Evolutionary conservation across 2,113 vertebrate species (phyloP).

Genomic region (Galbula dea): DNA sequence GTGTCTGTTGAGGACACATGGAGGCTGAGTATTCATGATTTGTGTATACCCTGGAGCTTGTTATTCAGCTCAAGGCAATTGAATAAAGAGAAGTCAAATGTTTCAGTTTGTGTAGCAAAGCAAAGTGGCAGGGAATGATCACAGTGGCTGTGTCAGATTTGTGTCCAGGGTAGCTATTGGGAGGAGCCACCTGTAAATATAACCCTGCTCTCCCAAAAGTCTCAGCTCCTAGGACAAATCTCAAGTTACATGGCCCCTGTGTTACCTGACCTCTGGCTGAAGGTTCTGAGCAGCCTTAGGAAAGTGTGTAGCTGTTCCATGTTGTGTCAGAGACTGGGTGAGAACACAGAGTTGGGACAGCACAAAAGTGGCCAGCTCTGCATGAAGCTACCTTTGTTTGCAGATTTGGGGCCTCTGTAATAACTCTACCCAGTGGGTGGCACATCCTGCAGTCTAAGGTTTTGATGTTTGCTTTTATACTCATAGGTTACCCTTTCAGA

Average conservation of each 20-base stretch:
- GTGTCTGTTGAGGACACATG: not conserved
- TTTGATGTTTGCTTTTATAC: not conserved
- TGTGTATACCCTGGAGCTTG: not conserved
- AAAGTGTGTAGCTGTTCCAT: not conserved
- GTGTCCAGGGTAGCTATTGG: not conserved
- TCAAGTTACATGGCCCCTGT: rapidly evolving
- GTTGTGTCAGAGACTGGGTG: not conserved
- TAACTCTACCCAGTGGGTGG: not conserved
- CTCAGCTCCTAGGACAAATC: not conserved
- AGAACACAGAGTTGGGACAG: not conserved
- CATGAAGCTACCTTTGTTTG: not conserved
- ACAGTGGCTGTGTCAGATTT: not conserved
- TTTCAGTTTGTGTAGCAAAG: not conserved
- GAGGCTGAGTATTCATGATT: not conserved
- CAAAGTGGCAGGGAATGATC: not conserved
- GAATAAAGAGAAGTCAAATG: not conserved
- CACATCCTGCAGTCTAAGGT: not conserved
- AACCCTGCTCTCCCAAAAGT: not conserved
- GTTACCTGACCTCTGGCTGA: not conserved
- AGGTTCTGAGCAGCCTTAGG: not conserved
- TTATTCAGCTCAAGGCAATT: not conserved
- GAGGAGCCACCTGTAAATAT: not conserved
- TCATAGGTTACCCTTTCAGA: not conserved
- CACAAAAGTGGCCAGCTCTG: not conserved
- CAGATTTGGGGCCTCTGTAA: not conserved